Conservation (phyloP, 2,888 invertebrate species). For the Dysmachus trigonus region DNA sequence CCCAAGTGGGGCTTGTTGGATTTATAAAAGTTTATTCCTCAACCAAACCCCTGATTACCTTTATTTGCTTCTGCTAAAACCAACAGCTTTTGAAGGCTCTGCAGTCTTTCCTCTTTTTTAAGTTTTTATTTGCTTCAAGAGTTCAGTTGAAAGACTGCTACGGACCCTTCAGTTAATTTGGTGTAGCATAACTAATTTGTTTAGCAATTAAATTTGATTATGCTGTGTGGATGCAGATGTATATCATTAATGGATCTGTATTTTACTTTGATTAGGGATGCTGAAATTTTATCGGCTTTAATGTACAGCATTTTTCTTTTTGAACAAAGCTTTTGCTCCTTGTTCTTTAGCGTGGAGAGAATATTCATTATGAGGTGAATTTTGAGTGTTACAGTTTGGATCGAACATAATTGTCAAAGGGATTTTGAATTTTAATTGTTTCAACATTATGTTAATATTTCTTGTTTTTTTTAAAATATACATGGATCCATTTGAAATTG, state of each 20-base stretch:
- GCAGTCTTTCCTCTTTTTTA: neutral
- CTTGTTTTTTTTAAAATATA: no score
- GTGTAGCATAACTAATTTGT: neutral
- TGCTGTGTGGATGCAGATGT: neutral
- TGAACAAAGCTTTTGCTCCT: neutral
- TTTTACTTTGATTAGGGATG: neutral
- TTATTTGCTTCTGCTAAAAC: neutral
- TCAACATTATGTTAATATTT: no score
- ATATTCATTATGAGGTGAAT: neutral
- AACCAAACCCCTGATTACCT: neutral
- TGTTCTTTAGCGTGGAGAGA: neutral
- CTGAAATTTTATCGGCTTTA: neutral
- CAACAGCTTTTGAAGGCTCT: neutral
- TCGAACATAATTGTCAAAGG: no score
- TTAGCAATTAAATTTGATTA: neutral
- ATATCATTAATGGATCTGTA: neutral
- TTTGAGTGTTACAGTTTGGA: neutral
- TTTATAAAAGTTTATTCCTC: neutral
- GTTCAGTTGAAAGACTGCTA: neutral
- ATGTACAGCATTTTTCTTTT: neutral
- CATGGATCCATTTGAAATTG: no score
- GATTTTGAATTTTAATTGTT: no score
- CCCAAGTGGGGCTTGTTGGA: neutral
- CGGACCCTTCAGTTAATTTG: neutral
- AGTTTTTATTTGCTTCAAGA: neutral